Evolutionary conservation across 2,113 vertebrate species (phyloP), one percentile per base, ranked within the genome.

Genomic region (Strix uralensis): DNA sequence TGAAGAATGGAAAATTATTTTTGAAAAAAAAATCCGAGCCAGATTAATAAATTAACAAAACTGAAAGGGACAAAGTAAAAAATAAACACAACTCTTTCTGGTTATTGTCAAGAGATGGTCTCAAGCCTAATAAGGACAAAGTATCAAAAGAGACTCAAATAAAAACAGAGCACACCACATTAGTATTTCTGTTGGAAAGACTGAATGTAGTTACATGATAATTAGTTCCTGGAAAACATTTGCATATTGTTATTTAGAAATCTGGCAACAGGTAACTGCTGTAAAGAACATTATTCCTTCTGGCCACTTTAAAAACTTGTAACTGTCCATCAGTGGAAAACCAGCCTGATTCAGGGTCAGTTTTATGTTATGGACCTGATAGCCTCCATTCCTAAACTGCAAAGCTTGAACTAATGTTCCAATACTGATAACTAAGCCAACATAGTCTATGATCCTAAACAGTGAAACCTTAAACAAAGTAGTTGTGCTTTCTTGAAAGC

Each of bases 111-210:
- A 73, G 77, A 89, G 66, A 95, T 63, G 44, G 90, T 96, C 87
- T 66, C 92, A 81, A 78, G 77, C 92, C 80, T 95, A 93, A 92
- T 75, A 96, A 95, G 97, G 97, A 87, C 63, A 92, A 96, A 96
- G 44, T 81, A 94, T 94, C 96, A 92, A 71, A 94, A 94, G 81
- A 88, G 59, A 66, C 88, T 87, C 44, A 89, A 88, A 88, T 94
- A 95, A 96, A 96, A 96, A 86, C 72, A 81, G 69, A 77, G 52
- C 44, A 65, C 40, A 79, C 69, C 55, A 80, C 49, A 73, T 63
- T 36, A 71, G 52, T 69, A 55, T 92, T 97, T 96, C 62, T 90
- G 77, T 81, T 94, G 86, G 81, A 93, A 93, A 82, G 81, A 81
- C 20, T 42, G 82, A 83, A 75, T 38, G 49, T 78, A 83, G 40